Evolutionary conservation across 2,888 invertebrate species (phyloP).

Genomic region (Pandemis corylana): DNA sequence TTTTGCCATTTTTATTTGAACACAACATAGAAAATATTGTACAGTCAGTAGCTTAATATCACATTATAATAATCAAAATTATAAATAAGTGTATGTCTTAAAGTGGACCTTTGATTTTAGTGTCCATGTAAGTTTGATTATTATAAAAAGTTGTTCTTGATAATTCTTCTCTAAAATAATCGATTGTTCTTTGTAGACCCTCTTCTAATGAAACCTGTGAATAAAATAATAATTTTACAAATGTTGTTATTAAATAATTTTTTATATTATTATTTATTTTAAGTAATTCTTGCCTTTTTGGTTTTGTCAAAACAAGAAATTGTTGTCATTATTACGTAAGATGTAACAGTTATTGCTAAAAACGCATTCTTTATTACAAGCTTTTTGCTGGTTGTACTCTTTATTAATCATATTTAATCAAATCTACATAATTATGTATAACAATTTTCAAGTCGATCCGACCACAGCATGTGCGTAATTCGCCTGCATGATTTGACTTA

Average conservation of each 20-base stretch:
- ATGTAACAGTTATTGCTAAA: too few species aligned
- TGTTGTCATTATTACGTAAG: too few species aligned
- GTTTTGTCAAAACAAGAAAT: too few species aligned
- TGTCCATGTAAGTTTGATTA: slow-evolving; percentile 79
- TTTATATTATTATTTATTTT: neutral
- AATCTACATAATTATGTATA: too few species aligned
- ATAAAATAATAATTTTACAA: slow-evolving; percentile 33
- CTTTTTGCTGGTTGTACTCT: too few species aligned
- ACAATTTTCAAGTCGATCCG: too few species aligned
- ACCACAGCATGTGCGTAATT: too few species aligned
- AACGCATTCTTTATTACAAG: too few species aligned
- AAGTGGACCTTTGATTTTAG: slow-evolving; percentile 67
- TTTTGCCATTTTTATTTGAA: slow-evolving; percentile 39
- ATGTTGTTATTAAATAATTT: neutral
- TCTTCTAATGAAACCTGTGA: slow-evolving; percentile 90
- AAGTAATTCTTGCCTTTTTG: too few species aligned
- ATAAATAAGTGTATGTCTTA: slow-evolving; percentile 43
- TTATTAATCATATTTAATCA: too few species aligned
- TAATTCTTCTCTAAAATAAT: slow-evolving; percentile 96
- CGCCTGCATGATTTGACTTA: too few species aligned
- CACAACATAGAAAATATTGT: slow-evolving; percentile 41
- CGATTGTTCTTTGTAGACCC: slow-evolving; percentile 96
- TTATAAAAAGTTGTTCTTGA: slow-evolving; percentile 77
- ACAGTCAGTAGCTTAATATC: slow-evolving; percentile 65
- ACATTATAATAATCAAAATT: slow-evolving; percentile 57